Conservation (phyloP, 2,797 vertebrate genomes). For the Crenichthys baileyi region DNA sequence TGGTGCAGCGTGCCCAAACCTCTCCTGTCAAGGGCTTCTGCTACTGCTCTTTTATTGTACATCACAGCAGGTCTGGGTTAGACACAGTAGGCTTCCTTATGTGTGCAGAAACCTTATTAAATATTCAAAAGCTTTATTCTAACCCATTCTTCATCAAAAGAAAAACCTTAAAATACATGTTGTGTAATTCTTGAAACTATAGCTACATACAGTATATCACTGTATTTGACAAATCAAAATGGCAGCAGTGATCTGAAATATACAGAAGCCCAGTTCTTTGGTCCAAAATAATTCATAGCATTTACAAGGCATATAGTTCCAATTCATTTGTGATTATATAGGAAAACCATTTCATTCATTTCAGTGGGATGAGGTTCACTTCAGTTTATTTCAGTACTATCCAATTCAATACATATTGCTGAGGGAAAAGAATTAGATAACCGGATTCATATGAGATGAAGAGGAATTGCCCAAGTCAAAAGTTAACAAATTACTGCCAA, state of each 20-base stretch:
- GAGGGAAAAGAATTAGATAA: no score
- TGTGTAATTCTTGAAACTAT: not conserved
- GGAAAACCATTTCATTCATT: no score
- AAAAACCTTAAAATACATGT: not conserved
- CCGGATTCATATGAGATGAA: no score
- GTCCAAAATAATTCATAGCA: not conserved
- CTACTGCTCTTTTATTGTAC: conserved; percentile 35
- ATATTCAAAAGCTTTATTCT: conserved; percentile 34
- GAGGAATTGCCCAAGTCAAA: no score
- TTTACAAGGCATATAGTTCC: no score
- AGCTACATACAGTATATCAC: no score
- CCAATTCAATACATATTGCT: no score
- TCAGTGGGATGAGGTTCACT: no score
- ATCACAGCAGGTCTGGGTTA: conserved; percentile 63
- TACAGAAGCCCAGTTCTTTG: not conserved
- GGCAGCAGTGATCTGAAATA: not conserved
- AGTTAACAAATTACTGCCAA: not conserved
- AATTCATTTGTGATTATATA: no score
- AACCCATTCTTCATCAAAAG: not conserved
- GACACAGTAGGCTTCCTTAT: conserved; percentile 27
- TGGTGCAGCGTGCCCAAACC: conserved; percentile 59
- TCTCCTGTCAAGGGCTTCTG: conserved; percentile 50
- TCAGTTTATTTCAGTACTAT: no score
- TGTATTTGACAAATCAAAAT: no score
- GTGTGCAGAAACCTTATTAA: not conserved